phyloP scores from a whole-genome alignment of 2,797 vertebrate genomes.

The Gephyroberyx darwinii region DNA sequence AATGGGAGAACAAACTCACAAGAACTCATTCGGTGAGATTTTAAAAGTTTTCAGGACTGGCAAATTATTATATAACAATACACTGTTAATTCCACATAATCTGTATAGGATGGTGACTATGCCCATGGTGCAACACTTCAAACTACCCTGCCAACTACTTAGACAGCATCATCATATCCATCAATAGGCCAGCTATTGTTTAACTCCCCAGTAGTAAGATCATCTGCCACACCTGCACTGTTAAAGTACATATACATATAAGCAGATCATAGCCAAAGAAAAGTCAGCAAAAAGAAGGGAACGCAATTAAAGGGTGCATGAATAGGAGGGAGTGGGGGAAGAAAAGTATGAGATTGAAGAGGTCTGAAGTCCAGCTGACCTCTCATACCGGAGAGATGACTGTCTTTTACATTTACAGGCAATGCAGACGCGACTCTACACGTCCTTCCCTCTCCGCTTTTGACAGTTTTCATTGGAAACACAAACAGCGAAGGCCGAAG shows the following conservation, averaged over 20 bases:
- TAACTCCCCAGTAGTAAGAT: neutral
- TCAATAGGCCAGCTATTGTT: neutral
- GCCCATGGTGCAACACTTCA: neutral
- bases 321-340: neutral
- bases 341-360: neutral
- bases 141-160: neutral
- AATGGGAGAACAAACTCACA: conserved; percentile 33
- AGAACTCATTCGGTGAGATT: conserved; percentile 15
- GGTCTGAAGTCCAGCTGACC: conserved; percentile 53
- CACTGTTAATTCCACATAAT: conserved; percentile 6
- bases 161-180: neutral
- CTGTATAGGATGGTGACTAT: neutral
- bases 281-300: neutral
- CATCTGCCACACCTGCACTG: no score
- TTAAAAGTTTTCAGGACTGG: conserved; percentile 27
- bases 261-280: neutral
- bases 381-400: conserved; percentile 51
- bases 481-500: conserved; percentile 33
- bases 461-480: conserved; percentile 44
- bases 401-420: conserved; percentile 63
- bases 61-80: conserved; percentile 9
- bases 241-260: neutral
- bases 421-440: conserved; percentile 50
- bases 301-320: conserved; percentile 6
- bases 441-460: conserved; percentile 29